phyloP scores from a whole-genome alignment of 2,113 vertebrate genomes.

The Mustela lutreola region DNA sequence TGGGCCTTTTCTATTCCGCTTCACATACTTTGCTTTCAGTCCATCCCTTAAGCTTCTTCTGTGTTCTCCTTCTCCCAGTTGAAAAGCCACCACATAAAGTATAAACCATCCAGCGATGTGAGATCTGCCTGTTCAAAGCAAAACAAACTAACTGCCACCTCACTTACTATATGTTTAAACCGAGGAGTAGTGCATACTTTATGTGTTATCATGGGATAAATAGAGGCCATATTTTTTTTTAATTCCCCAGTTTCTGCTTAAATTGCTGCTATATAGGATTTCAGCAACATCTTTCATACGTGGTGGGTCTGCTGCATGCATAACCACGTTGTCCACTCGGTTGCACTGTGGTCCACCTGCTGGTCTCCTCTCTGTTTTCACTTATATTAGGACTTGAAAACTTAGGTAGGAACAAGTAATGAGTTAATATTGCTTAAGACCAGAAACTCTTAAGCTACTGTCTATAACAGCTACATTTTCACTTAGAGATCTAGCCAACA shows the following conservation, averaged over 20 bases:
- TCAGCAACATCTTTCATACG: neutral
- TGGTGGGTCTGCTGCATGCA: neutral
- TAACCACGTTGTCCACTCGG: fast-evolving
- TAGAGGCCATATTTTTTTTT: neutral
- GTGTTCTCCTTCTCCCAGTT: neutral
- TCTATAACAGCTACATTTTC: conserved; percentile 1
- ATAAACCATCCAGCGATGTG: neutral
- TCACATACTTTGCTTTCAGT: neutral
- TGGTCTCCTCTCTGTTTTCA: neutral
- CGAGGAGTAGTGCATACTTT: neutral
- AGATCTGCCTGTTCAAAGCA: neutral
- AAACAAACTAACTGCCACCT: neutral
- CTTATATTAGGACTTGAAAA: neutral
- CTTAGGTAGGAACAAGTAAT: neutral
- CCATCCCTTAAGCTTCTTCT: neutral
- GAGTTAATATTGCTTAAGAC: neutral
- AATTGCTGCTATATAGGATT: neutral
- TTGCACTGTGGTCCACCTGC: fast-evolving
- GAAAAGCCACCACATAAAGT: neutral
- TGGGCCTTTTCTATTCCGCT: neutral
- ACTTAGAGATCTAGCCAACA: neutral
- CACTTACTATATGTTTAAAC: neutral
- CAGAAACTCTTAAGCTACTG: neutral
- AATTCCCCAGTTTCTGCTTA: neutral
- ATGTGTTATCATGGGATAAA: neutral